Percentiles rank a stretch among this genome's conserved stretches.
phyloP scores from a whole-genome alignment of 37 sponge, comb jelly and placozoan genomes.

The Petrosia ficiformis region DNA sequence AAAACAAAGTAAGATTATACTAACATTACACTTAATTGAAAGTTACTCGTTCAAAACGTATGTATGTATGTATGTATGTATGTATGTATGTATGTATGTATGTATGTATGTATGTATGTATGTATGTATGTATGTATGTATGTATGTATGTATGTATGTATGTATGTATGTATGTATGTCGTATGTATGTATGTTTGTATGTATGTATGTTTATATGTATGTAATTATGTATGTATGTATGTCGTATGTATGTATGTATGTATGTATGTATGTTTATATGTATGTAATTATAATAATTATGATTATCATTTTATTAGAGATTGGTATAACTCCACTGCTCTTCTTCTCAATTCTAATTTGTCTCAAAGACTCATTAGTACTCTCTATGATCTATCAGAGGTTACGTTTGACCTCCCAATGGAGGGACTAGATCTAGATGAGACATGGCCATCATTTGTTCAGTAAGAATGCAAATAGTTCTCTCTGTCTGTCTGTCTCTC shows the following conservation, averaged over 20 bases:
- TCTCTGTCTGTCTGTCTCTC: conserved; percentile 11
- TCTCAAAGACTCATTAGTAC: conserved; percentile 54
- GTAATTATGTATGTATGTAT: too few relatives aligned
- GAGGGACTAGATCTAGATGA: conserved; percentile 73
- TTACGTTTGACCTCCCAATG: conserved; percentile 66
- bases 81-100: conserved; percentile 18
- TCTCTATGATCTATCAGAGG: conserved; percentile 74
- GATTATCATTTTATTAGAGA: conserved; percentile 42
- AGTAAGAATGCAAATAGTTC: conserved; percentile 36
- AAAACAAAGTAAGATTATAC: conserved; percentile 61
- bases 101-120: background rate
- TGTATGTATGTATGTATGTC: too few relatives aligned
- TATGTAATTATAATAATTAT: background rate
- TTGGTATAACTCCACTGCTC: conserved; percentile 64
- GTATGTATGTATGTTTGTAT: too few relatives aligned
- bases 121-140: too few relatives aligned
- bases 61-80: conserved; percentile 5
- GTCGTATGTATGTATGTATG: too few relatives aligned
- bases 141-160: too few relatives aligned
- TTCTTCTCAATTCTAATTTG: conserved; percentile 34
- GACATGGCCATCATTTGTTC: conserved; percentile 68
- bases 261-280: background rate
- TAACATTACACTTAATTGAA: too few relatives aligned
- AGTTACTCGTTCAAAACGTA: background rate
- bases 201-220: too few relatives aligned